Conservation (phyloP, 2,113 vertebrate genomes). For the Cariama cristata region DNA sequence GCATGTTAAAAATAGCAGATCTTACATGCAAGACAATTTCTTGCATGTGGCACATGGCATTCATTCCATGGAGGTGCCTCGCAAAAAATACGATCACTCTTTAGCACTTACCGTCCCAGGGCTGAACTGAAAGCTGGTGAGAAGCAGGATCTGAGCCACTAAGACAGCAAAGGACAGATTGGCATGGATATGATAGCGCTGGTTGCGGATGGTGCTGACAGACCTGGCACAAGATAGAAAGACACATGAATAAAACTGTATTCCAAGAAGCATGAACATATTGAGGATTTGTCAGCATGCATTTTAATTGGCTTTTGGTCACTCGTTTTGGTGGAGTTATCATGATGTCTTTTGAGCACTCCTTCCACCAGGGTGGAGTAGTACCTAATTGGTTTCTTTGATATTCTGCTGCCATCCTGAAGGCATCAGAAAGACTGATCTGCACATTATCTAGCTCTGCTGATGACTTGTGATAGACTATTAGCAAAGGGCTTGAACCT, state of each 20-base stretch:
- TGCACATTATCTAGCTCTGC: background rate
- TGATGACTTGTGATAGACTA: background rate
- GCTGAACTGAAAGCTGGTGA: slow-evolving; percentile 88
- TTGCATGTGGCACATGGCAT: background rate
- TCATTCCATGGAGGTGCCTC: background rate
- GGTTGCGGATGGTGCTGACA: slow-evolving; percentile 93
- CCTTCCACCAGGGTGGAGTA: background rate
- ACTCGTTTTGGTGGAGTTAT: background rate
- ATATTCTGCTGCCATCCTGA: background rate
- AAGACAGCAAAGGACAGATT: slow-evolving; percentile 92
- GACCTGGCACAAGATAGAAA: slow-evolving; percentile 74
- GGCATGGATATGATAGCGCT: slow-evolving; percentile 96
- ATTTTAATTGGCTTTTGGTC: background rate
- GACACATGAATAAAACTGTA: background rate
- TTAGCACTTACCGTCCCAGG: slow-evolving; percentile 81
- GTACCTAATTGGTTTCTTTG: background rate
- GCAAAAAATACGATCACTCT: fast-evolving
- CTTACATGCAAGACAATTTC: fast-evolving
- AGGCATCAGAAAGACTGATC: background rate
- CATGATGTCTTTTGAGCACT: fast-evolving
- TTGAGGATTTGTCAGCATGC: background rate
- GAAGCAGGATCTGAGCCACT: slow-evolving; percentile 91
- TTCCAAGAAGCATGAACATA: fast-evolving
- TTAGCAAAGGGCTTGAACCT: background rate
- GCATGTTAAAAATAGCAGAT: background rate